phyloP scores from a whole-genome alignment of 2,797 vertebrate genomes.

The Lerista edwardsae region DNA sequence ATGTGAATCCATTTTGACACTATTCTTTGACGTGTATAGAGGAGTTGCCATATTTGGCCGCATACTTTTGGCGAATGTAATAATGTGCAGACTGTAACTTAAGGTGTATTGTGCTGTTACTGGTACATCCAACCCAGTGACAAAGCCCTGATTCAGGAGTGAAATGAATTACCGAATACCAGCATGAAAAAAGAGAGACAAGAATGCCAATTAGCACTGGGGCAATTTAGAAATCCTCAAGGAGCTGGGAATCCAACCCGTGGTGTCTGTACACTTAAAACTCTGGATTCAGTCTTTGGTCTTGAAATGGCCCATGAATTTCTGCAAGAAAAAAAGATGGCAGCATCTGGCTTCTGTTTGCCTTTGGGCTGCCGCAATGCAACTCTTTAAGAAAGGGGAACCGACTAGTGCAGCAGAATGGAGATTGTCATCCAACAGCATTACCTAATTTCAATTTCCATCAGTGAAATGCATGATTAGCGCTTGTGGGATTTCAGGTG shows the following conservation, averaged over 20 bases:
- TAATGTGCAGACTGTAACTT: neutral
- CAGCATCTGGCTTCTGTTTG: neutral
- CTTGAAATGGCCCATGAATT: neutral
- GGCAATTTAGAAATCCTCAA: neutral
- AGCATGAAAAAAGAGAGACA: neutral
- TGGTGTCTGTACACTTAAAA: neutral
- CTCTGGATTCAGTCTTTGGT: neutral
- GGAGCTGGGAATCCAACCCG: neutral
- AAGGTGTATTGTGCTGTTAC: neutral
- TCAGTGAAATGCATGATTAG: slow-evolving; percentile 42
- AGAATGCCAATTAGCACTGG: neutral
- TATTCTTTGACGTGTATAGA: neutral
- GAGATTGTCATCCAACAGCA: slow-evolving; percentile 19
- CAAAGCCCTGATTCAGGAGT: neutral
- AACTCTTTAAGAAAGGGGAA: slow-evolving; percentile 43
- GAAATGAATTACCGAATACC: neutral
- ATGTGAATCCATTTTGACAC: too few relatives aligned
- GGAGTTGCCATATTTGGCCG: neutral
- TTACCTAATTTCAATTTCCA: slow-evolving; percentile 54
- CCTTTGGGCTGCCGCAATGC: neutral
- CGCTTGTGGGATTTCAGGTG: slow-evolving; percentile 56
- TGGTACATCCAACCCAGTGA: neutral
- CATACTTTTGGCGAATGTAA: neutral
- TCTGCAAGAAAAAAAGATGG: neutral
- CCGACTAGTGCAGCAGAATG: slow-evolving; percentile 33